Base-by-base conservation (phyloP, 2,113 vertebrate species). In the Mesitornis unicolor region DNA sequence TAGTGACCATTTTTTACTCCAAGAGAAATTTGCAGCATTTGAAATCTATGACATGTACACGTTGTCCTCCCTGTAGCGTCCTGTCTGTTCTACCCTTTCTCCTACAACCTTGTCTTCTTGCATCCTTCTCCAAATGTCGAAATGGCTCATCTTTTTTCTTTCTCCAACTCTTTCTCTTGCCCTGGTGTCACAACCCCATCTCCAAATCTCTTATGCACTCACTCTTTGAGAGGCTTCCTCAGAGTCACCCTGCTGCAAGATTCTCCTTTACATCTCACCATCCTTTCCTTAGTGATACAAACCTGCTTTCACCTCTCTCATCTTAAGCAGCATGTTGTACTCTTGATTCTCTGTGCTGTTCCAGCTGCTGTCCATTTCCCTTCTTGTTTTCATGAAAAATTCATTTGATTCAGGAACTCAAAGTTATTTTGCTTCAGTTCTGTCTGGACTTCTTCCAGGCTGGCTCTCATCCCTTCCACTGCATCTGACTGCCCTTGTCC, bases 171-270 rank as follows among this genome's bases (percentile, higher is more conserved):
- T 33, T 47, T 50, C 35, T 17, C 33, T 78, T 81, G 31, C 9
- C 16, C n/a, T 0, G 0, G 14, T 76, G 68, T 43, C 42, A 65
- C 22, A 29, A 26, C 7, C 22, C 35, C 7, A 17, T 57, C 50
- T 93, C 73, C 11, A 67, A 11, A 35, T 80, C 21, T 78, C 29
- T 74, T 63, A 29, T 48, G 15, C 0, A 1, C 26, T 70, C 8
- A 0, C 14, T 79, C 13, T 9, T 73, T 80, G 35, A 31, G 51
- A 31, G 51, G 10, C 36, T 94, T 13, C 22, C 16, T 87, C 28
- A 38, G 16, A 11, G 45, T 64, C 17, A 50, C 20, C 3, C 26
- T 56, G 29, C 63, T 73, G 21, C 38, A 70, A 47, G 20, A 38
- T 60, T 86, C 35, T 84, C 17, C 73, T 81, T 67, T 54, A 31